Percentiles rank a stretch among this genome's conserved stretches.
phyloP scores from a whole-genome alignment of 2,797 vertebrate genomes.

The Sciurus vulgaris region DNA sequence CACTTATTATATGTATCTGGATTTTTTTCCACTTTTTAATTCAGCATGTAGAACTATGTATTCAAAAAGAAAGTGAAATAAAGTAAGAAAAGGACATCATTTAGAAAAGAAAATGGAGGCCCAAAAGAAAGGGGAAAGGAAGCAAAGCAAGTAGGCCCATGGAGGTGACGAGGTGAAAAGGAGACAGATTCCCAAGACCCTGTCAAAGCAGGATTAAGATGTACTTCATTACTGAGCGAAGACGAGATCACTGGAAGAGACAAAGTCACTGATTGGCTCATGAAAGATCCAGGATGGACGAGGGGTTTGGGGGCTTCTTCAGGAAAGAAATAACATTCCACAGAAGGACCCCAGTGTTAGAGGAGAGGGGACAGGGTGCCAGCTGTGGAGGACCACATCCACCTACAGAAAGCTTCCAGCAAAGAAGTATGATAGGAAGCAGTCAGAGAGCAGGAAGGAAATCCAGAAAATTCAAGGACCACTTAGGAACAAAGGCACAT shows the following conservation, averaged over 20 bases:
- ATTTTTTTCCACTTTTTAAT: constrained; percentile 38
- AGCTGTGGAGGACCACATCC: not conserved
- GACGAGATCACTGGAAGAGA: not conserved
- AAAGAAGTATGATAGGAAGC: not conserved
- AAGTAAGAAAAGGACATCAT: not conserved
- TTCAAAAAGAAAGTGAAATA: not conserved
- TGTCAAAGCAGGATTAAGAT: not conserved
- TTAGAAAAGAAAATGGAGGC: not conserved
- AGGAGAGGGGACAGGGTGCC: not conserved
- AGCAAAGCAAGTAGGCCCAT: not conserved
- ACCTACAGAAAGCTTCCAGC: not conserved
- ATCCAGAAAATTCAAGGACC: not conserved
- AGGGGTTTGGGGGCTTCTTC: not conserved
- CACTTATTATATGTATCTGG: constrained; percentile 7
- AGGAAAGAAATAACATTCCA: not conserved
- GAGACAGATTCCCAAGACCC: not conserved
- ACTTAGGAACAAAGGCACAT: not conserved
- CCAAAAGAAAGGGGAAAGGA: not conserved
- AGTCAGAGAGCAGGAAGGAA: not conserved
- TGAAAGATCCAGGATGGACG: not conserved
- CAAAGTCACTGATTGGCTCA: not conserved
- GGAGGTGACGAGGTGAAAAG: not conserved
- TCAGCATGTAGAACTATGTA: not conserved
- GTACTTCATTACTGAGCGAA: not conserved
- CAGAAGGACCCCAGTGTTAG: not conserved